phyloP scores from a whole-genome alignment of 2,113 vertebrate genomes.

The Aythya baeri region DNA sequence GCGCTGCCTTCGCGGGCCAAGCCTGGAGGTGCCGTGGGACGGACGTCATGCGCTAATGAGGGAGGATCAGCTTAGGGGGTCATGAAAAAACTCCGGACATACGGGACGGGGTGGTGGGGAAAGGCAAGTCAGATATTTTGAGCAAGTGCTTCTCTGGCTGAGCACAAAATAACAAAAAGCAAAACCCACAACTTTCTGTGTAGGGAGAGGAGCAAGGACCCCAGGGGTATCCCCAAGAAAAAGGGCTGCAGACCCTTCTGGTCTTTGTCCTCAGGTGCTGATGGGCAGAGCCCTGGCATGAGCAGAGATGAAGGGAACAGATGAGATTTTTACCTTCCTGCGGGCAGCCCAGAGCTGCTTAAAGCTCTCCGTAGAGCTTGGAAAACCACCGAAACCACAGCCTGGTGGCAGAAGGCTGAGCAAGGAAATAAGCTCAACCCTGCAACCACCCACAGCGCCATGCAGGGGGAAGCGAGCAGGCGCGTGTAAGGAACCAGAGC shows the following conservation, averaged over 20 bases:
- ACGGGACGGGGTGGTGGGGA: neutral
- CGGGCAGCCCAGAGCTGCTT: neutral
- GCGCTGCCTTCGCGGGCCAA: neutral
- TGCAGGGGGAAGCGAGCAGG: neutral
- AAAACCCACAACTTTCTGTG: neutral
- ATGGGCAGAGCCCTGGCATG: neutral
- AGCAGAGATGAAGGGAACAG: neutral
- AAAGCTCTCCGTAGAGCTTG: neutral
- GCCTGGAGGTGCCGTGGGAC: neutral
- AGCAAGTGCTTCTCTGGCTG: neutral
- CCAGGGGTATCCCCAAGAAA: neutral
- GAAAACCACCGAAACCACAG: neutral
- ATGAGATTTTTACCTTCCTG: neutral
- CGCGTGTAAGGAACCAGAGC: neutral
- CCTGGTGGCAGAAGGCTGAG: neutral
- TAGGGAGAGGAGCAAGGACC: neutral
- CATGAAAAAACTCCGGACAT: neutral
- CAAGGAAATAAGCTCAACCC: neutral
- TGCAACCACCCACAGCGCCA: neutral
- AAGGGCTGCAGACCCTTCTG: neutral
- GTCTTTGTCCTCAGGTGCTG: neutral
- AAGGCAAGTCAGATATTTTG: neutral
- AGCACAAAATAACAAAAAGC: rapidly evolving
- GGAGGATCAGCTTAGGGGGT: neutral
- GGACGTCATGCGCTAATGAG: neutral